Percentiles rank a stretch among this genome's conserved stretches.
phyloP scores from a whole-genome alignment of 2,113 vertebrate species.

The Dinomys branickii region DNA sequence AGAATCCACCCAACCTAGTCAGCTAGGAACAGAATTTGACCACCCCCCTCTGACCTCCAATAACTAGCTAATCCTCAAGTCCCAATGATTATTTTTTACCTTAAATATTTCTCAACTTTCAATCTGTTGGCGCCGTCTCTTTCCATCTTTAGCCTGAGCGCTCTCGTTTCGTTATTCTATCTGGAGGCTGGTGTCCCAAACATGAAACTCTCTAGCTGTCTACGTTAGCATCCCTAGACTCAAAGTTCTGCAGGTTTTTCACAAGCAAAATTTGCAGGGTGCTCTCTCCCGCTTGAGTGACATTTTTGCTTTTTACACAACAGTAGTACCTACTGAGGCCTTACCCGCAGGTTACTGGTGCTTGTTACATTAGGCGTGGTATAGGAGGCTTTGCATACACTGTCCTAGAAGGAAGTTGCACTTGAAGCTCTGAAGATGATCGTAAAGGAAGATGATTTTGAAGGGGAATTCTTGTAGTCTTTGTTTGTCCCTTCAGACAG shows the following conservation, averaged over 20 bases:
- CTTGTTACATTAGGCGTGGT: not conserved
- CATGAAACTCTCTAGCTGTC: not conserved
- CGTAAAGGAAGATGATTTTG: not conserved
- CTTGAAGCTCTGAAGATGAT: not conserved
- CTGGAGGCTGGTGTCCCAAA: not conserved
- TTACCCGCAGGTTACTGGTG: accelerated
- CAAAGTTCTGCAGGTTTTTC: not conserved
- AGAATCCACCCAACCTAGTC: not conserved
- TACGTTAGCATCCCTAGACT: not conserved
- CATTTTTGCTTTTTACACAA: not conserved
- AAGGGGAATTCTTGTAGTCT: not conserved
- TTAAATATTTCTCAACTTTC: conserved; percentile 4
- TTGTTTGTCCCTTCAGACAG: not conserved
- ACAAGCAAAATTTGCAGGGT: not conserved
- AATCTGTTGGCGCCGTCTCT: not conserved
- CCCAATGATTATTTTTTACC: not conserved
- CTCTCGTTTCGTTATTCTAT: not conserved
- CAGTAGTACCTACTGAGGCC: not conserved
- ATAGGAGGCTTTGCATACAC: not conserved
- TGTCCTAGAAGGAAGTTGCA: not conserved
- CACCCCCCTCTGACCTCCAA: not conserved
- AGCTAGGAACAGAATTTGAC: not conserved
- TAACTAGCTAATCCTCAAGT: not conserved
- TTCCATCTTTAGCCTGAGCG: not conserved
- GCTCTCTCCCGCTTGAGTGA: not conserved